Evolutionary conservation across 2,113 vertebrate genomes (phyloP), one percentile per base, ranked within the genome.

Genomic region (Oreochromis niloticus): DNA sequence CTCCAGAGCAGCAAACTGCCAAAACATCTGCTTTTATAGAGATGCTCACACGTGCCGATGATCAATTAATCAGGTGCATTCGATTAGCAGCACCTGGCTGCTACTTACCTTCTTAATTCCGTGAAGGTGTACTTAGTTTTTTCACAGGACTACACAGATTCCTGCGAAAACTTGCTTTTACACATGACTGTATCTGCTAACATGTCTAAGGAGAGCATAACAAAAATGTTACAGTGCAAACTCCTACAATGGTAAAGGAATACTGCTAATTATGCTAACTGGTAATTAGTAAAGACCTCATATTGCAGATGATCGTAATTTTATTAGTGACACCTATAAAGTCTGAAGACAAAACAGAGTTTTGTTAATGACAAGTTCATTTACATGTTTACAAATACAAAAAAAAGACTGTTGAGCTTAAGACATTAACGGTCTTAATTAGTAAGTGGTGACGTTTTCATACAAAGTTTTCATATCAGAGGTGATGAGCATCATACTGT

Each of bases 271-370:
- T 81, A n/a, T 36, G 16, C 30, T 80, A 17, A 41, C 30, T 84
- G 59, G 24, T 85, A 24, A 14, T 61, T 87, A 79, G 73, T 19
- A 83, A 80, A 80, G 81, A 66, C 61, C 7, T 83, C 17, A 63
- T 39, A 84, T 59, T 19, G 36, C 82, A 87, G 48, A 81, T 71
- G 52, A 81, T 41, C 80, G 82, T 41, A 75, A 32, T 52, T 80
- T 71, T 84, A 46, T 80, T 46, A 56, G 83, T 61, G 73, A 66
- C 46, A 61, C 57, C 83, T 91, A 84, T 11, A 93, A 73, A 91
- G 22, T 71, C 86, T 85, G 84, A 27, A 89, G 91, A 90, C 91
- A 87, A 84, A 87, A 89, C 82, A 89, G 41, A 79, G 81, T 90
- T 83, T 90, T 82, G 80, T 89, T 87, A 82, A 87, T 87, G 71